Base-by-base conservation (phyloP, 2,113 vertebrate species). In the Zapornia atra region DNA sequence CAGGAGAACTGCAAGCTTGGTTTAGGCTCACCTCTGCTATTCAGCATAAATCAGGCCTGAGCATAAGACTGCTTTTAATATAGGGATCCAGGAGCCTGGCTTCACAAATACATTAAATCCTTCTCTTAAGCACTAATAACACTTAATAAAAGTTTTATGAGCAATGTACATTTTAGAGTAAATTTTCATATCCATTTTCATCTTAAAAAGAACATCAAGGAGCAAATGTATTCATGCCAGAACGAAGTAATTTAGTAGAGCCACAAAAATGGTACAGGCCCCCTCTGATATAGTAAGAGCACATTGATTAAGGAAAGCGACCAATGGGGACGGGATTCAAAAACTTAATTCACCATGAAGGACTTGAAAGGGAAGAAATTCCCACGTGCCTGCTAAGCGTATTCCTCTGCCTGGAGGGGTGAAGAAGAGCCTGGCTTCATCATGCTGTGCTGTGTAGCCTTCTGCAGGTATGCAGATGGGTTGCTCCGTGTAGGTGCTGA, bases 141-240 rank as follows among this genome's bases (percentile, higher is more conserved):
- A 94, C 84, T 96, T 95, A 97, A 96, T 97, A 93, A 95, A 96
- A 96, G 85, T 96, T 97, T 97, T 96, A 97, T 96, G 95, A 96
- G 94, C 94, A 95, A 81, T 80, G 96, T 96, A 97, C 92, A 87
- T 94, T 97, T 95, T 94, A 94, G 88, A 96, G 76, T 97, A 96
- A 97, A 97, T 97, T 96, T 96, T 96, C 95, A 96, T 95, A 94
- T 94, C 96, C 92, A 61, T 96, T 97, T 94, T 95, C 94, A 92
- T 97, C 94, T 96, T 78, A 64, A 59, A 92, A 95, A 94, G 92
- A 78, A 94, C 82, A 86, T 97, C 88, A 68, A 91, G 89, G 90
- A 94, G 76, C 91, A 95, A 97, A 95, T 95, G 89, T 96, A 84
- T 97, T 96, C 94, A n/a, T 90, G 91, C 88, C 91, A 90, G 96